These are phyloP conservation scores for Erpetoichthys calabaricus DNA, from an alignment of 2,797 vertebrate genomes.

Conservation along the genomic window DNA sequence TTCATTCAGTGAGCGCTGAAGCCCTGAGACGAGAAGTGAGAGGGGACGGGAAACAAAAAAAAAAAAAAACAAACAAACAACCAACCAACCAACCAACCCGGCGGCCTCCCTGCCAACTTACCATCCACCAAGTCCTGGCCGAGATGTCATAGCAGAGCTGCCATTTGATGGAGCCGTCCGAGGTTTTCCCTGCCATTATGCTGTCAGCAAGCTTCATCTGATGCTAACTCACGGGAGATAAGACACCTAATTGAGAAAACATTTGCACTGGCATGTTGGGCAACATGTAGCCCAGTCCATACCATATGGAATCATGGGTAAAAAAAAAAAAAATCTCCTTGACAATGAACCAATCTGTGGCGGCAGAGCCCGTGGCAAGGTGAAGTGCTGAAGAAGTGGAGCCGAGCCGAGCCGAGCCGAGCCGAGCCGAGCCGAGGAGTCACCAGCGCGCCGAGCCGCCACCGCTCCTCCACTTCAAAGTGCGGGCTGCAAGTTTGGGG, in stretches of 20 bases:
- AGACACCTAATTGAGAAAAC: constrained; percentile 97
- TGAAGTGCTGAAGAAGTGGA: constrained; percentile 48
- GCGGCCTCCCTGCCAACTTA: constrained; percentile 74
- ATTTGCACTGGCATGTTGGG: constrained; percentile 96
- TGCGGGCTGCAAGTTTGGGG: constrained; percentile 44
- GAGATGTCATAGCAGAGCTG: constrained; percentile 99
- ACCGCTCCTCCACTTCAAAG: constrained; percentile 65
- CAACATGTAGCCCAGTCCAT: constrained; percentile 91
- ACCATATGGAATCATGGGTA: constrained; percentile 98
- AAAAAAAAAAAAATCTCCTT: constrained; percentile 68
- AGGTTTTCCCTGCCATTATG: constrained; percentile 92
- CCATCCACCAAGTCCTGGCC: constrained; percentile 99
- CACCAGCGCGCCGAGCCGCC: constrained; percentile 77
- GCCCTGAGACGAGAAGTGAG: constrained; percentile 65
- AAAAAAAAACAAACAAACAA: constrained; percentile 34
- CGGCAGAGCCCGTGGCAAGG: constrained; percentile 95
- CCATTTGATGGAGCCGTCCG: constrained; percentile 99
- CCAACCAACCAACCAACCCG: no score
- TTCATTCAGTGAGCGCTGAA: constrained; percentile 68
- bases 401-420: no score
- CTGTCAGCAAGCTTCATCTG: constrained; percentile 98
- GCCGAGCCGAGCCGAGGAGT: constrained; percentile 60
- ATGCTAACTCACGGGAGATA: constrained; percentile 91
- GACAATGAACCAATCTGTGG: constrained; percentile 97
- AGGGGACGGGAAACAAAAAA: constrained; percentile 56